Conservation (phyloP, 1,140 invertebrate genomes). For the Drosophila pachea region DNA sequence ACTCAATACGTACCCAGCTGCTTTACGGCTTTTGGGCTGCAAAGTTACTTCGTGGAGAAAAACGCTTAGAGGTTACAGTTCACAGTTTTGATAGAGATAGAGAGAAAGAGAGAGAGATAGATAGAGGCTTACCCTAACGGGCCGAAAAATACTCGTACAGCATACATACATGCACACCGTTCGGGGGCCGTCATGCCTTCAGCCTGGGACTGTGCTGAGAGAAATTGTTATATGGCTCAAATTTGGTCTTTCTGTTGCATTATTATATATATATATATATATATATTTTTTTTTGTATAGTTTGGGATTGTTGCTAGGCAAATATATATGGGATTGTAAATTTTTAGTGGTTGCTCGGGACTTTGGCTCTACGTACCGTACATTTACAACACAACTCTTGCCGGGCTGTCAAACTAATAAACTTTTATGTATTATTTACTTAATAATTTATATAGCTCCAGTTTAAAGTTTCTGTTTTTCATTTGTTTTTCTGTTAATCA, state of each 20-base stretch:
- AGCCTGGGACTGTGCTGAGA: constrained; percentile 44
- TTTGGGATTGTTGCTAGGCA: constrained; percentile 15
- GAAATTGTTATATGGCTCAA: constrained; percentile 46
- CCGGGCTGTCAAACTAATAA: constrained; percentile 36
- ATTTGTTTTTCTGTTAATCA: constrained; percentile 39
- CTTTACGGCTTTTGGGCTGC: constrained; percentile 49
- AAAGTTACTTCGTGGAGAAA: constrained; percentile 63
- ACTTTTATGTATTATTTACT: constrained; percentile 33
- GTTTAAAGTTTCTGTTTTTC: constrained; percentile 40
- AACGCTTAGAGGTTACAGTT: constrained; percentile 60
- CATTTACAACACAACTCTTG: constrained; percentile 31
- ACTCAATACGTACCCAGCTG: constrained; percentile 64
- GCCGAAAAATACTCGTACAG: constrained; percentile 44
- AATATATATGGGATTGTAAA: constrained; percentile 23
- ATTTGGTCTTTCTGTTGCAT: constrained; percentile 20
- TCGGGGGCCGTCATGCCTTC: constrained; percentile 31
- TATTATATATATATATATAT: no score
- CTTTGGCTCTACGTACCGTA: constrained; percentile 44
- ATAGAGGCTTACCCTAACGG: constrained; percentile 66
- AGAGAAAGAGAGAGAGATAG: constrained; percentile 45
- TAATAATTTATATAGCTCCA: constrained; percentile 34
- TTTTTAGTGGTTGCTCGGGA: constrained; percentile 25
- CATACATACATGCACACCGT: constrained; percentile 35
- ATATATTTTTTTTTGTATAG: constrained; percentile 1
- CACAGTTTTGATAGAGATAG: constrained; percentile 22